Base-by-base conservation (phyloP, 2,888 invertebrate species). In the Chymomyza caudatula region DNA sequence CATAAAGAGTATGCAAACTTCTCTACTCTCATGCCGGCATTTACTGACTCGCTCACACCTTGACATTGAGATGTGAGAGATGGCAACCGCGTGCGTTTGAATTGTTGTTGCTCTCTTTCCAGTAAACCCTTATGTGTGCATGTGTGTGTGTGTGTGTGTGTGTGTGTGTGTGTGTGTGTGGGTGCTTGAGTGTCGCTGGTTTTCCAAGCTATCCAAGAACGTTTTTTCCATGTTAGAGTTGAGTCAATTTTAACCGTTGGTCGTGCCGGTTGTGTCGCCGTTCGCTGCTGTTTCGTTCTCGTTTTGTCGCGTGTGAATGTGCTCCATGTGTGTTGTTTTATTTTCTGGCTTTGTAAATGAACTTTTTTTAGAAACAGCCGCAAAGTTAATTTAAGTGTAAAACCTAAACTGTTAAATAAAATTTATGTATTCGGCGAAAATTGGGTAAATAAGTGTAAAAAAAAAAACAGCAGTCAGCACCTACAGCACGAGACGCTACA, bases 191-290 rank as follows among this genome's bases (percentile, higher is more conserved):
- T 37, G 53, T 44, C 61, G 43, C 22, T 49, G 56, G 2, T 47
- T 47, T 47, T 47, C 47, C 47, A 47, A 47, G 47, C 44, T 17
- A 47, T 15, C 5, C 29, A 37, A 37, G 11, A 37, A 37, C 29
- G 29, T 37, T 37, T 37, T 37, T 37, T 37, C 11, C 5, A 37
- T 37, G 29, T 37, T 37, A 37, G 29, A 37, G 29, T 37, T 37
- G 29, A 37, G 78, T 80, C 73, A 63, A 68, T 69, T 68, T 57
- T 72, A 85, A 76, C 85, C 66, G 77, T 86, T 74, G 74, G 60
- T 67, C 57, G 74, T 60, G 67, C 69, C 73, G 77, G 80, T 86
- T 73, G 71, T 54, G 63, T 76, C 65, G 53, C 19, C 51, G 65
- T 61, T 73, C 44, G 42, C 55, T 58, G 51, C 42, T 60, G 43